Base-by-base conservation (phyloP, 92 coral and sea anemone genomes). In the Nematostella vectensis region DNA sequence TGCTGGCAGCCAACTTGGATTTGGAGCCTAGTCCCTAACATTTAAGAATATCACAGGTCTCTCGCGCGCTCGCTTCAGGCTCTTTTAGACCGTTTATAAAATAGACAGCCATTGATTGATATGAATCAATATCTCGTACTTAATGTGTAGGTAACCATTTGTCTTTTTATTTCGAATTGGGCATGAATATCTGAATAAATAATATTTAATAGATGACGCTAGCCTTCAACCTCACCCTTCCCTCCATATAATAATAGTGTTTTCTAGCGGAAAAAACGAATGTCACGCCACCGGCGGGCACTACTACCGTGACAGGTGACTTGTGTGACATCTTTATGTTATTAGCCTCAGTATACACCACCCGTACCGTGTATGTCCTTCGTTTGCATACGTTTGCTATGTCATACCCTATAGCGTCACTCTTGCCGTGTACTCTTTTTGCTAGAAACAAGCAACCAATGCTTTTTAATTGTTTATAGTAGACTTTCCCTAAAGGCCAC, bases 221-320 rank as follows among this genome's bases (percentile, higher is more conserved):
- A n/a, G n/a, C n/a, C n/a, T n/a, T n/a, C n/a, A n/a, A n/a, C n/a
- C n/a, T 36, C 15, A 36, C 15, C 42, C 25, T 31, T 23, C 60
- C 33, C 16, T 54, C 20, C 63, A 50, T 54, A 17, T 59, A 48
- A 10, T 39, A 38, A 4, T 63, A n/a, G 29, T 70, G 55, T 23
- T 49, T 72, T 22, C 48, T 61, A 25, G 72, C 79, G 25, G 80
- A 51, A 1, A 79, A 64, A 1, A 26, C 93, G 68, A 83, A 73
- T 21, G 44, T 28, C 11, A 73, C 47, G 29, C 58, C 50, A 23
- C 60, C 73, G 17, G 93, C 77, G 19, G 58, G 38, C 10, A 79
- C 51, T 20, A 21, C 67, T 0, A 83, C n/a, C 9, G 27, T 24
- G 1, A 68, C 15, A 24, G 93, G 86, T 3, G 65, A 28, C 2